These are phyloP conservation scores for Steinernema hermaphroditum DNA, from an alignment of 2,888 invertebrate genomes.

Conservation along the genomic window DNA sequence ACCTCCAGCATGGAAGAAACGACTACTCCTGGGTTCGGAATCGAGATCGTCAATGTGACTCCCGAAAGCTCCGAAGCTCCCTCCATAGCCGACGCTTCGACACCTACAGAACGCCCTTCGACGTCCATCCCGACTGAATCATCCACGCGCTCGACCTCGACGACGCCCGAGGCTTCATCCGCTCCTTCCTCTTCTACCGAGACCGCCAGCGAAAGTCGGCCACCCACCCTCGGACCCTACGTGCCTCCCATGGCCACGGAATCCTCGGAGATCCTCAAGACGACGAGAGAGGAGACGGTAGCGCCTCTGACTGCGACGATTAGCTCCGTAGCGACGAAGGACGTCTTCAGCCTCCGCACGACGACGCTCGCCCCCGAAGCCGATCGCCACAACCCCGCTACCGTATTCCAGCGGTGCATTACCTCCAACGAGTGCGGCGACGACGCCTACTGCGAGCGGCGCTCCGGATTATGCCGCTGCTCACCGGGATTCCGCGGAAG, in stretches of 20 bases:
- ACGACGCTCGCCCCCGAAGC: slow-evolving; percentile 16
- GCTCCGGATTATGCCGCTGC: slow-evolving; percentile 59
- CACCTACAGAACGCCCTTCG: too few relatives aligned
- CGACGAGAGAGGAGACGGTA: not conserved
- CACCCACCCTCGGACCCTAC: slow-evolving; percentile 20
- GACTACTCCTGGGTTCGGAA: not conserved
- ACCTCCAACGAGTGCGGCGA: slow-evolving; percentile 59
- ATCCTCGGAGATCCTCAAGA: slow-evolving; percentile 13
- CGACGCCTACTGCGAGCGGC: slow-evolving; percentile 61
- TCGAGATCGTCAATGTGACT: slow-evolving; percentile 21
- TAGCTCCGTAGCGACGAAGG: slow-evolving; percentile 38
- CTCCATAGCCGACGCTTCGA: too few relatives aligned
- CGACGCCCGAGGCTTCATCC: not conserved
- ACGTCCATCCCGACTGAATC: slow-evolving; percentile 26
- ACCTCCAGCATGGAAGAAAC: not conserved
- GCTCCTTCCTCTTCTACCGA: slow-evolving; percentile 10
- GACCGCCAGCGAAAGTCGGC: not conserved
- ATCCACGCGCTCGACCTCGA: too few relatives aligned
- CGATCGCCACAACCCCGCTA: slow-evolving; percentile 23
- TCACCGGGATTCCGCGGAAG: slow-evolving; percentile 58
- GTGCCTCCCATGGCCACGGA: not conserved
- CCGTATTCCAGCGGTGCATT: slow-evolving; percentile 43
- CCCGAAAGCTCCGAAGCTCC: slow-evolving; percentile 29
- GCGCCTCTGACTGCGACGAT: not conserved
- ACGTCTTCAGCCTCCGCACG: slow-evolving; percentile 47